phyloP scores from a whole-genome alignment of 2,888 invertebrate species.

The Xestobium rufovillosum region DNA sequence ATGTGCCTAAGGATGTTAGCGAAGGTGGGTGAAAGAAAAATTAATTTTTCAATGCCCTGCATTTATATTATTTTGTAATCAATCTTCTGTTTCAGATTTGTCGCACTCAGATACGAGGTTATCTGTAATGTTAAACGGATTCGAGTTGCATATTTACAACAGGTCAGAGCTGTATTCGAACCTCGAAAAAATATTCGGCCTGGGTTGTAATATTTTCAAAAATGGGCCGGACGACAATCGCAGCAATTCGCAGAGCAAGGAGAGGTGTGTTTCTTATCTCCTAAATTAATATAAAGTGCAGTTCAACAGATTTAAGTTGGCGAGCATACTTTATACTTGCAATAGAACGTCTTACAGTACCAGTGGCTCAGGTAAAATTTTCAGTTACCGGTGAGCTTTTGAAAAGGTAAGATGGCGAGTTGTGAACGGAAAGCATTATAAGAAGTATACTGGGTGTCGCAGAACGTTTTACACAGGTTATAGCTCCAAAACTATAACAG shows the following conservation, averaged over 20 bases:
- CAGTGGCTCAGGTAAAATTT: too few species aligned
- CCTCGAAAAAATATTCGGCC: constrained; percentile 80
- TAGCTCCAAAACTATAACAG: too few species aligned
- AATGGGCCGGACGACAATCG: constrained; percentile 43
- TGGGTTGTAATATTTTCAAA: constrained; percentile 70
- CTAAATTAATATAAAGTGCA: too few species aligned
- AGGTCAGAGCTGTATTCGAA: constrained; percentile 79
- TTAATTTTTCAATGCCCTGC: constrained; percentile 4
- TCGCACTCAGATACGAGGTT: constrained; percentile 91
- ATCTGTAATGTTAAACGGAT: constrained; percentile 86
- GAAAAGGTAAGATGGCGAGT: too few species aligned
- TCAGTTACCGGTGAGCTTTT: too few species aligned
- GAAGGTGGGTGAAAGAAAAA: constrained; percentile 59
- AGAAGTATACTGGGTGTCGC: too few species aligned
- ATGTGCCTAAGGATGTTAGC: constrained; percentile 88
- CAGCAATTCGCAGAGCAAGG: constrained; percentile 28
- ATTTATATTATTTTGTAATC: constrained; percentile 2
- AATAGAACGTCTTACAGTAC: too few species aligned
- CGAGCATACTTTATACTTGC: too few species aligned
- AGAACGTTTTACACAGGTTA: too few species aligned
- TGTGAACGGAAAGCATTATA: too few species aligned
- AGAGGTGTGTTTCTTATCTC: constrained; percentile 25
- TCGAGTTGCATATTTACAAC: constrained; percentile 93
- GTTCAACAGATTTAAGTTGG: too few species aligned
- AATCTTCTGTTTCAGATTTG: constrained; percentile 56